A percentile compares a stretch with the other conserved stretches of the same genome.
Conservation (phyloP, 2,797 vertebrate species). For the Neopelma chrysocephalum region DNA sequence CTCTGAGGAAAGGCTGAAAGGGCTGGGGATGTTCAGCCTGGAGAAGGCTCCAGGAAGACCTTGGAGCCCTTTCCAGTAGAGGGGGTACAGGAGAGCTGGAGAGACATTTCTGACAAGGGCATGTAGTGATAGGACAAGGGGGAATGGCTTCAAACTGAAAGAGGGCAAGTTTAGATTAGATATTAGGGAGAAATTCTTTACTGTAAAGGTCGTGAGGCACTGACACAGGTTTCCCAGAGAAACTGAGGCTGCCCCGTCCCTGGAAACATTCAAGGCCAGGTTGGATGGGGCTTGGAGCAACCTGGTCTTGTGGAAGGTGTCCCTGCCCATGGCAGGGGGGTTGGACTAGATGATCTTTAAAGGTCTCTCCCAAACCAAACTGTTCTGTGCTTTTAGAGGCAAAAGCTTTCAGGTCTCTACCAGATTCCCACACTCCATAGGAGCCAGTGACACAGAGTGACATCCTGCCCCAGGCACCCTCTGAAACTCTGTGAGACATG, state of each 20-base stretch:
- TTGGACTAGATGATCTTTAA: background rate
- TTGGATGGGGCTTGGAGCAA: fast-evolving
- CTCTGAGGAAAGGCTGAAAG: background rate
- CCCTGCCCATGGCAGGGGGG: background rate
- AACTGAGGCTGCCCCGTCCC: background rate
- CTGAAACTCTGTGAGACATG: fast-evolving
- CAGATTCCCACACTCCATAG: fast-evolving
- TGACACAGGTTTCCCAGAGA: background rate
- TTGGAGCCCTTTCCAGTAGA: background rate
- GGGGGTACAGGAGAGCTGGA: background rate
- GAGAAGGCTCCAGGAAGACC: background rate
- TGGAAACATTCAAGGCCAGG: background rate
- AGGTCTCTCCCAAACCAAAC: background rate
- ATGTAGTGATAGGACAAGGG: background rate
- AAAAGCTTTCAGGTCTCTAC: fast-evolving
- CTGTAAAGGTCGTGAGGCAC: background rate
- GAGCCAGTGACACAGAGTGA: background rate
- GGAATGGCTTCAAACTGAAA: background rate
- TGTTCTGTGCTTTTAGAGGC: background rate
- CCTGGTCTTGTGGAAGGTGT: no score
- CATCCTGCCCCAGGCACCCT: fast-evolving
- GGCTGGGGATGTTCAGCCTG: background rate
- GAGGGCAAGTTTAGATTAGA: background rate
- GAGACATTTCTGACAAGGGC: background rate
- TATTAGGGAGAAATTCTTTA: background rate